phyloP scores from a whole-genome alignment of 2,888 invertebrate genomes.

The Encarsia formosa region DNA sequence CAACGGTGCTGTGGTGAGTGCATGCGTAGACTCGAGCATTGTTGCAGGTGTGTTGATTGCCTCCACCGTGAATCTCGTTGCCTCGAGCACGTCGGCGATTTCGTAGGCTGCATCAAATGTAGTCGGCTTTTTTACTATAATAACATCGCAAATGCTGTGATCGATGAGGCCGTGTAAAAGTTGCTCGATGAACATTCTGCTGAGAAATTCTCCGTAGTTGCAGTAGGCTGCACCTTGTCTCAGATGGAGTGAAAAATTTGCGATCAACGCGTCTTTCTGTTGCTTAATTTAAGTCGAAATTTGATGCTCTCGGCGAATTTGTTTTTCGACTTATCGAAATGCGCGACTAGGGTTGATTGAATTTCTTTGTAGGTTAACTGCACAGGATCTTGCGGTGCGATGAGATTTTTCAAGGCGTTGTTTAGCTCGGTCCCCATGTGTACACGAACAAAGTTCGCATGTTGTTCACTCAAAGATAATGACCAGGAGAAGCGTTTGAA shows the following conservation, averaged over 20 bases:
- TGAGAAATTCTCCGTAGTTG: conserved; percentile 20
- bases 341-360: not conserved
- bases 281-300: conserved; percentile 18
- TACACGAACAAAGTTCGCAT: not conserved
- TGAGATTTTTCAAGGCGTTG: conserved; percentile 20
- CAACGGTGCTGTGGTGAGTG: not conserved
- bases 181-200: conserved; percentile 24
- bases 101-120: conserved; percentile 17
- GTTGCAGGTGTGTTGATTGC: not conserved
- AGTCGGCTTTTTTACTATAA: conserved; percentile 18
- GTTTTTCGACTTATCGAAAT: conserved; percentile 18
- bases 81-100: conserved; percentile 21
- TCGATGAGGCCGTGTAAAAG: conserved; percentile 14
- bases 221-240: conserved; percentile 22
- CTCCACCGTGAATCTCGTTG: conserved; percentile 2
- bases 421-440: conserved; percentile 6
- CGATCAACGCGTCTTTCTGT: conserved; percentile 10
- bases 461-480: conserved; percentile 4
- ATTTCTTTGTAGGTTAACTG: conserved; percentile 1
- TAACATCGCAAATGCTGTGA: conserved; percentile 21
- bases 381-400: conserved; percentile 8
- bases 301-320: conserved; percentile 27
- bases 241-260: conserved; percentile 20
- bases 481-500: conserved; percentile 20
- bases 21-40: not conserved